Percentiles rank a stretch among this genome's conserved stretches.
These are phyloP conservation scores for Drosophila seclusa DNA, from an alignment of 2,888 invertebrate species.

Conservation along the genomic window DNA sequence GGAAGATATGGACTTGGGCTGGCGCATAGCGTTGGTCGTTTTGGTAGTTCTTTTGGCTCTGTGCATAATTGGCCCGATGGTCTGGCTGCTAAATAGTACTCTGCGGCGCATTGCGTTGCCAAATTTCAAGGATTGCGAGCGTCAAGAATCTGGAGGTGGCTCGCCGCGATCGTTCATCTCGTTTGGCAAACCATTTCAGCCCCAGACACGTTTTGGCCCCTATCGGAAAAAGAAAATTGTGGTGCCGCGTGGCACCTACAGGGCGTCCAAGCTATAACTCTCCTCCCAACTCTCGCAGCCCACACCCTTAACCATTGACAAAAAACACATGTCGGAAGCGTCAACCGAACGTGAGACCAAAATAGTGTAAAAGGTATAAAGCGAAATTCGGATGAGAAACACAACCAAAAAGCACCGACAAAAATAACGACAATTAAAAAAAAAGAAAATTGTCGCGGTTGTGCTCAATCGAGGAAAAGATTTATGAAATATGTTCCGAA, in stretches of 20 bases:
- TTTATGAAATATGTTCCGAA: conserved; percentile 73
- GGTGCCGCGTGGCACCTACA: conserved; percentile 11
- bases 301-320: conserved; percentile 30
- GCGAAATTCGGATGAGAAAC: neutral
- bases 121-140: neutral
- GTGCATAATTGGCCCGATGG: conserved; percentile 17
- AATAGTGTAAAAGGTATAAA: conserved; percentile 15
- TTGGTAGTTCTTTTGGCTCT: conserved; percentile 20
- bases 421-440: conserved; percentile 62
- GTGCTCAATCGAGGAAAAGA: conserved; percentile 74
- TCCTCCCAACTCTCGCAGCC: neutral
- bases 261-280: conserved; percentile 18
- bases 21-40: conserved; percentile 18
- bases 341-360: conserved; percentile 11
- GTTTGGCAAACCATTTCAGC: conserved; percentile 24
- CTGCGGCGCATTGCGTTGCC: conserved; percentile 27
- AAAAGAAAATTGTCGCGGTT: conserved; percentile 34
- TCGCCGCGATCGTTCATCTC: conserved; percentile 43
- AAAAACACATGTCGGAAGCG: conserved; percentile 11
- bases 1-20: conserved; percentile 7
- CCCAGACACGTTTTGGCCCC: conserved; percentile 28
- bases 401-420: conserved; percentile 31
- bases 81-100: conserved; percentile 28
- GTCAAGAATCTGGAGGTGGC: neutral
- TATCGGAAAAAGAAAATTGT: conserved; percentile 25